These are phyloP conservation scores for Otolemur garnettii DNA, from an alignment of 2,113 vertebrate species.

Conservation along the genomic window DNA sequence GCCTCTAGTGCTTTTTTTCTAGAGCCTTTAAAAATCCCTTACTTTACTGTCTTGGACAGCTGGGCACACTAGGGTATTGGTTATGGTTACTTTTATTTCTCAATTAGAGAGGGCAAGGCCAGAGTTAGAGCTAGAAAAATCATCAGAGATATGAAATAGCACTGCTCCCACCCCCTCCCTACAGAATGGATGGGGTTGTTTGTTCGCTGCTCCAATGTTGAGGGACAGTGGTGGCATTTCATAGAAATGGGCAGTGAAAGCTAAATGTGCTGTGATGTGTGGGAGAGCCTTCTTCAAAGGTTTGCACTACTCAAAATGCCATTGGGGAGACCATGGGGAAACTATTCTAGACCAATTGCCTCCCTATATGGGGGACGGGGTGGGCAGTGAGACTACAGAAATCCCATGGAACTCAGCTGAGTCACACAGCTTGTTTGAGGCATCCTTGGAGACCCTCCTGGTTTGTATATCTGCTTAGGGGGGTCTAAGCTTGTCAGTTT, in stretches of 20 bases:
- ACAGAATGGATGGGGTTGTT: neutral
- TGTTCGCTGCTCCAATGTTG: neutral
- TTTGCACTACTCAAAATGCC: constrained; percentile 26
- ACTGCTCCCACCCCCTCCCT: no score
- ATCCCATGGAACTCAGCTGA: neutral
- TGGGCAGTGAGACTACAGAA: neutral
- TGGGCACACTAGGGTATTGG: neutral
- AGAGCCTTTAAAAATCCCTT: neutral
- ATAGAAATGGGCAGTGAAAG: neutral
- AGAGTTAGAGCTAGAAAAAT: neutral
- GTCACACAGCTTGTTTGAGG: neutral
- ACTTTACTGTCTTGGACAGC: neutral
- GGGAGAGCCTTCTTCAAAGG: neutral
- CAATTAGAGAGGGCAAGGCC: neutral
- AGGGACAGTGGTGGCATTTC: neutral
- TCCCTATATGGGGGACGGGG: neutral
- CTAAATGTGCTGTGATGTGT: neutral
- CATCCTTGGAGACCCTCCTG: neutral
- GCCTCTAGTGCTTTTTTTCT: neutral
- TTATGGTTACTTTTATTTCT: neutral
- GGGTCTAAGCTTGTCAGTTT: neutral
- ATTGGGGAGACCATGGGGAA: neutral
- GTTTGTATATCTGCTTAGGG: neutral
- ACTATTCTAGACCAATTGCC: neutral
- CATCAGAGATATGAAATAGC: neutral